These are phyloP conservation scores for Leptopilina syphax DNA, from an alignment of 2,888 invertebrate species.

Conservation along the genomic window DNA sequence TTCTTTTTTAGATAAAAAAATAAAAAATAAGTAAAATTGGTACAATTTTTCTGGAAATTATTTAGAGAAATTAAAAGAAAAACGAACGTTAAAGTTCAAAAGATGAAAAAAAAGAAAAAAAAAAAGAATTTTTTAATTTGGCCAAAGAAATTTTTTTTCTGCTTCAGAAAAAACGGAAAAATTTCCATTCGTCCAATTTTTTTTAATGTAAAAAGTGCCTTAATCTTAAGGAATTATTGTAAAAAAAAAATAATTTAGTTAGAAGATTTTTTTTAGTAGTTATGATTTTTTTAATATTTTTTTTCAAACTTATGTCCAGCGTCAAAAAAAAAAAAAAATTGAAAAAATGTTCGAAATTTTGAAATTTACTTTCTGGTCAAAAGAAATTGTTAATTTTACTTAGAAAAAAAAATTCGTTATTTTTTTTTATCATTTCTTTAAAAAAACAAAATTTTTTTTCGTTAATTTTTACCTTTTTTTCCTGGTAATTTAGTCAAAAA, in stretches of 20 bases:
- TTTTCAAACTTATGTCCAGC: not conserved
- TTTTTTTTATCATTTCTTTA: no score
- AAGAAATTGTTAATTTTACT: no score
- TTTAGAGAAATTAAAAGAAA: no score
- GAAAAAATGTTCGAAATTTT: no score
- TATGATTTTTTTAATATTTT: conserved; percentile 12
- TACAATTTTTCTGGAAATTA: no score
- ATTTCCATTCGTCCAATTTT: conserved; percentile 12
- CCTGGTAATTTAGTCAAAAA: no score
- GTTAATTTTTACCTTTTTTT: no score
- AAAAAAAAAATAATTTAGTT: not conserved
- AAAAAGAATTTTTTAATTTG: conserved; percentile 1
- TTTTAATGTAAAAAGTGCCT: conserved; percentile 25
- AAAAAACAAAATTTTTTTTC: no score
- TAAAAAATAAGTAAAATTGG: no score
- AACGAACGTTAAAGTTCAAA: not conserved
- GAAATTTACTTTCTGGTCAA: no score
- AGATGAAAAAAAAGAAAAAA: not conserved
- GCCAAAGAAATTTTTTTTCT: conserved; percentile 23
- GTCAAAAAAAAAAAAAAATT: not conserved
- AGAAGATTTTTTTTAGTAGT: not conserved
- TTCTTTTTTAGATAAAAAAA: no score
- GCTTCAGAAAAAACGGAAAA: conserved; percentile 12
- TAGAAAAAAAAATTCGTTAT: no score
- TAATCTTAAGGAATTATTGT: conserved; percentile 19